Conservation (phyloP, 2,888 invertebrate genomes). For the Idaea biselata region DNA sequence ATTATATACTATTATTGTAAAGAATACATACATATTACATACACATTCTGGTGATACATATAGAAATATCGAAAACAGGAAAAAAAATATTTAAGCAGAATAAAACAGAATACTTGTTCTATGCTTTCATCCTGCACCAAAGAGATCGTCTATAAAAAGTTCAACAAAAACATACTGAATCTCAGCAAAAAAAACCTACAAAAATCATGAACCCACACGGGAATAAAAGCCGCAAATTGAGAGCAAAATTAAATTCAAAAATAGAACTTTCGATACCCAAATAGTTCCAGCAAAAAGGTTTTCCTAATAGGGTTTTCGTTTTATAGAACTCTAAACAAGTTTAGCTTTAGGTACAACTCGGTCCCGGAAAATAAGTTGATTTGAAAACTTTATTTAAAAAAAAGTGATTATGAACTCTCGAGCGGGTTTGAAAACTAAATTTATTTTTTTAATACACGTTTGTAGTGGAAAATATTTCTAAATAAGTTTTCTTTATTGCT, state of each 20-base stretch:
- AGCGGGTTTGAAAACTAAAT: slow-evolving; percentile 26
- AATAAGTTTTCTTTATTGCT: neutral
- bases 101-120: no score
- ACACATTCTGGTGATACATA: no score
- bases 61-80: no score
- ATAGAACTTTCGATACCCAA: neutral
- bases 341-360: slow-evolving; percentile 12
- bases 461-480: neutral
- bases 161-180: neutral
- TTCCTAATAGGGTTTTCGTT: slow-evolving; percentile 10
- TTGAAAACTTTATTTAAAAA: slow-evolving; percentile 43
- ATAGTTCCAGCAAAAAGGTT: slow-evolving; percentile 1
- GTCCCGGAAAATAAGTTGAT: slow-evolving; percentile 36
- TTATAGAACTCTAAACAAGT: slow-evolving; percentile 30
- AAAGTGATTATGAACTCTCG: slow-evolving; percentile 35
- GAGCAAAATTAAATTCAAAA: slow-evolving; percentile 6
- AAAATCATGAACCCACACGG: neutral
- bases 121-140: no score
- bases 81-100: no score
- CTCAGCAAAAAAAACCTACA: neutral
- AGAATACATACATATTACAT: no score
- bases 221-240: neutral
- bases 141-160: neutral
- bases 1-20: no score
- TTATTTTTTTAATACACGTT: slow-evolving; percentile 23